phyloP scores from a whole-genome alignment of 1,140 invertebrate genomes.

The Vanessa tameamea region DNA sequence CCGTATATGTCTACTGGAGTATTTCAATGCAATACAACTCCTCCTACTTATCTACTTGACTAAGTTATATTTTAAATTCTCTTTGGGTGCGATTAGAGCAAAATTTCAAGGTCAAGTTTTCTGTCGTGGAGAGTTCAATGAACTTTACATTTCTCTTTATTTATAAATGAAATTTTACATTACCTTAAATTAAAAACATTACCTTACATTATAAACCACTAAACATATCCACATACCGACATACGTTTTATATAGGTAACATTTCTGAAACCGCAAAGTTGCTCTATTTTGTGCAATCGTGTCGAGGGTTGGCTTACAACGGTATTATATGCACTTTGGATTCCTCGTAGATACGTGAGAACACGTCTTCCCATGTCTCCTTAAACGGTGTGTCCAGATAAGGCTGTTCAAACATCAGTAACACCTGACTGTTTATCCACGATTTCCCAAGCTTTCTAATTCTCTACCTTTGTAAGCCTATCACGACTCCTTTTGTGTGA shows the following conservation, averaged over 20 bases:
- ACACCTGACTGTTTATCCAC: constrained; percentile 29
- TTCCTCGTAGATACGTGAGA: constrained; percentile 36
- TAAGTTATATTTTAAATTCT: too few species aligned
- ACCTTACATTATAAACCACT: too few species aligned
- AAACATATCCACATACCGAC: neutral
- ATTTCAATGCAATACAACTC: too few species aligned
- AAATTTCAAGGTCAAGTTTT: too few species aligned
- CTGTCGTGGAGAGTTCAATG: too few species aligned
- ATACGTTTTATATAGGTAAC: neutral
- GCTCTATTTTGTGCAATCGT: neutral
- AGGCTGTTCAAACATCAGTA: constrained; percentile 32
- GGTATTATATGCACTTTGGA: constrained; percentile 34
- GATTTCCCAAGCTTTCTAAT: constrained; percentile 35
- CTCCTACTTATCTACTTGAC: too few species aligned
- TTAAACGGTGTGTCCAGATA: constrained; percentile 32
- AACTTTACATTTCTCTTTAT: too few species aligned
- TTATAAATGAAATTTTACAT: too few species aligned
- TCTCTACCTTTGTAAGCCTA: constrained; percentile 4
- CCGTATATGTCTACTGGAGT: too few species aligned
- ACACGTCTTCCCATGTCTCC: constrained; percentile 37
- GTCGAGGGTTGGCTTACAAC: constrained; percentile 11
- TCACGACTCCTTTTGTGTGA: neutral
- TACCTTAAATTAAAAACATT: too few species aligned
- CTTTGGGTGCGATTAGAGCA: too few species aligned
- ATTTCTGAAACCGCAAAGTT: constrained; percentile 6